Percentiles rank a stretch among this genome's conserved stretches.
phyloP scores from a whole-genome alignment of 2,888 invertebrate genomes.

The Orthonevra nobilis region DNA sequence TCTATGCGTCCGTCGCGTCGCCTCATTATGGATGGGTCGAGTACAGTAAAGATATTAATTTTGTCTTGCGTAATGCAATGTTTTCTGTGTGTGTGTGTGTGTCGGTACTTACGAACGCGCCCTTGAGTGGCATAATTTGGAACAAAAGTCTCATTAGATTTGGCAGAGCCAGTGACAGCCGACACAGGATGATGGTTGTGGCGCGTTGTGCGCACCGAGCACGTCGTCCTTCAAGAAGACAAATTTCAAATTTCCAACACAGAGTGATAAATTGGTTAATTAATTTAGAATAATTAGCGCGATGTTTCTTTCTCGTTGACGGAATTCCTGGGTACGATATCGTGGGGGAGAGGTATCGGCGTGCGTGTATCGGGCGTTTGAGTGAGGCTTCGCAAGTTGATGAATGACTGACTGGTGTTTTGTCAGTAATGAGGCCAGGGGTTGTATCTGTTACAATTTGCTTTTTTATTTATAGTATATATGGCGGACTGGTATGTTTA shows the following conservation, averaged over 20 bases:
- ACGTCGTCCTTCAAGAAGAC: slow-evolving; percentile 35
- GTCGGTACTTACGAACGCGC: slow-evolving; percentile 31
- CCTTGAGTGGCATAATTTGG: slow-evolving; percentile 50
- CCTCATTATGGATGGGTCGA: slow-evolving; percentile 37
- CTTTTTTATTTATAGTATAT: neutral
- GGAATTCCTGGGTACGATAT: slow-evolving; percentile 19
- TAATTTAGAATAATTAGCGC: slow-evolving; percentile 68
- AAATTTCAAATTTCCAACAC: slow-evolving; percentile 54
- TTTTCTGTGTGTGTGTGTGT: neutral
- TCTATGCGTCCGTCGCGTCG: slow-evolving; percentile 24
- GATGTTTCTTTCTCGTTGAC: slow-evolving; percentile 44
- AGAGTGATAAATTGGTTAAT: slow-evolving; percentile 66
- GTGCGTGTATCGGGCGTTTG: neutral
- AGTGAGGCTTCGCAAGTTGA: slow-evolving; percentile 31
- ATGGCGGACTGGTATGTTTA: slow-evolving; percentile 19
- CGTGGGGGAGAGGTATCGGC: neutral
- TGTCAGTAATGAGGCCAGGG: slow-evolving; percentile 39
- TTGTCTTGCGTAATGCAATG: slow-evolving; percentile 31
- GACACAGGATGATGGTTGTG: slow-evolving; percentile 48
- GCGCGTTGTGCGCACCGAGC: slow-evolving; percentile 19
- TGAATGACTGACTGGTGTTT: slow-evolving; percentile 35
- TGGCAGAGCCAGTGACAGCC: slow-evolving; percentile 50
- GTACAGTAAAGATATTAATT: slow-evolving; percentile 47
- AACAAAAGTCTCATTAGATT: slow-evolving; percentile 62
- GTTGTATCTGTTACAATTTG: slow-evolving; percentile 30